Base-by-base conservation (phyloP, 2,888 invertebrate species). In the Meiosimyza platycephala region DNA sequence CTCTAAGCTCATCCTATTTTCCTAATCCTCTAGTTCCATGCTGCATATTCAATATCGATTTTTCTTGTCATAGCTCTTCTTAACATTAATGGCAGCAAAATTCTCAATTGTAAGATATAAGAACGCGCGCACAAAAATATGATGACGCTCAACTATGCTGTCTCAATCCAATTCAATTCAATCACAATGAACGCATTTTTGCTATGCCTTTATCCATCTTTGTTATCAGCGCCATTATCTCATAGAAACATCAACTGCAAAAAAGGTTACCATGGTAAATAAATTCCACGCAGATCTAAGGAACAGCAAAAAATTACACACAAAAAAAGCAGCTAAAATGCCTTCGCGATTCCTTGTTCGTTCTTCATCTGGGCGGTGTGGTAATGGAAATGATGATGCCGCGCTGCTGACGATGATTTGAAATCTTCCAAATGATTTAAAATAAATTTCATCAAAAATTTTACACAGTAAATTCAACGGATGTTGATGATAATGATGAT, bases 361-460 rank as follows among this genome's bases (percentile, higher is more conserved):
- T 40, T 28, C 28, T 28, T 6, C 3, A 3, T 18, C 13, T 18
- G 22, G 55, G 13, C 22, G 57, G 13, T 6, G 22, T 47, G 16
- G 48, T 63, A 47, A 63, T 50, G 63, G 11, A 48, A 47, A n/a
- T 18, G 63, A 63, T 48, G 63, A 62, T 40, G 48, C n/a, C 47
- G 62, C 47, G 62, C 28, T 62, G 62, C 28, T 62, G 47, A 63
- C 48, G 63, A 48, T 63, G 47, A 63, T 63, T 48, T 48, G 63
- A 40, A 48, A 48, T 63, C n/a, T 40, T 62, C 47, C 50, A 63
- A 9, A 16, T 12, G 63, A 63, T 48, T 63, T 63, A n/a, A 63
- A 63, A 63, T 47, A 48, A 48, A 63, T 63, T 63, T 47, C 47
- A 63, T 63, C 48, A 63, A 63, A 63, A 48, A 47, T 47, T 63